These are phyloP conservation scores for Hypomecis atomaria DNA, from an alignment of 2,888 invertebrate genomes.

Conservation along the genomic window DNA sequence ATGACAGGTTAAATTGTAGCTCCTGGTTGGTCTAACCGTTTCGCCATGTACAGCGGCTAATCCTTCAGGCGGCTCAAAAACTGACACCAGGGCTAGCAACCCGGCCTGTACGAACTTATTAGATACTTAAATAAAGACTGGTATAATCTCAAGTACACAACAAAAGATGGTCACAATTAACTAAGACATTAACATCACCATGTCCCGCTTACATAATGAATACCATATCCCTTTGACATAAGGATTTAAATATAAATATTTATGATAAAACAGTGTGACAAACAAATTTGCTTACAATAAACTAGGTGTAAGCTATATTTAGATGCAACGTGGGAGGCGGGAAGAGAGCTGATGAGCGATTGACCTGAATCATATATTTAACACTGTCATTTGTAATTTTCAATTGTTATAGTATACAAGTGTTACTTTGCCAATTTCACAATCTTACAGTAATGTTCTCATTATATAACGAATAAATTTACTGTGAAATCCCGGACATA, in stretches of 20 bases:
- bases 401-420: not conserved
- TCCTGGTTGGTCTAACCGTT: too few species aligned
- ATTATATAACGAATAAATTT: too few species aligned
- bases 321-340: conserved; percentile 32
- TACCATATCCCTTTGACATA: conserved; percentile 8
- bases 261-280: conserved; percentile 32
- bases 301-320: conserved; percentile 42
- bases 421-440: not conserved
- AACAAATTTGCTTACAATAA: conserved; percentile 48
- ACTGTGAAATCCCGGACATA: too few species aligned
- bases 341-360: conserved; percentile 34
- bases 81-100: too few species aligned
- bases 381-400: conserved; percentile 17
- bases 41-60: too few species aligned
- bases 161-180: conserved; percentile 24
- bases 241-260: conserved; percentile 35
- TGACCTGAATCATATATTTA: conserved; percentile 33
- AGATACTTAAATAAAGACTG: too few species aligned
- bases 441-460: not conserved
- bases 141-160: too few species aligned
- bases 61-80: too few species aligned
- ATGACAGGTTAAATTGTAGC: too few species aligned
- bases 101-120: too few species aligned
- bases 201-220: conserved; percentile 26
- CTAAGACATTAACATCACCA: conserved; percentile 23